These are phyloP conservation scores for Melikaiella ostensackeni DNA, from an alignment of 2,888 invertebrate species.

Conservation along the genomic window DNA sequence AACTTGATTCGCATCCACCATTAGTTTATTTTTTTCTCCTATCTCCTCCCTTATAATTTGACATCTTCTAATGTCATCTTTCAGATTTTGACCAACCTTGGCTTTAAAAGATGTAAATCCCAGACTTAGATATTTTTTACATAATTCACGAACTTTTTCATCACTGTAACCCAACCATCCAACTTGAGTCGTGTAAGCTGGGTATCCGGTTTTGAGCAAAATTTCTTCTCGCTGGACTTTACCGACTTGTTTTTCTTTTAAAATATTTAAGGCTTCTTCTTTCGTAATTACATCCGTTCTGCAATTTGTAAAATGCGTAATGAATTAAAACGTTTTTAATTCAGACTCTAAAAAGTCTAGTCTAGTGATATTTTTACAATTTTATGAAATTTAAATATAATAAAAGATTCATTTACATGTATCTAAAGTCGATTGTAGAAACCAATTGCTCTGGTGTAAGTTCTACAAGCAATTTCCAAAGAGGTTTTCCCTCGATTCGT, in stretches of 20 bases:
- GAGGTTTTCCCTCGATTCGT: slow-evolving; percentile 88
- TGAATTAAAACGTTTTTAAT: too few relatives aligned
- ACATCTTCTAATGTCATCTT: slow-evolving; percentile 87
- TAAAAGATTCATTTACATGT: slow-evolving; percentile 77
- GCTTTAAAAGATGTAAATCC: slow-evolving; percentile 93
- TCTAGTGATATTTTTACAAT: too few relatives aligned
- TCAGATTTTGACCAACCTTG: slow-evolving; percentile 90
- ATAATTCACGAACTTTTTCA: slow-evolving; percentile 84
- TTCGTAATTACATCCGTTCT: slow-evolving; percentile 90
- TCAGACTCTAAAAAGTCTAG: too few relatives aligned
- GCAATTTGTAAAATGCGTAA: slow-evolving; percentile 67
- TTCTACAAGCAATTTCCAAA: slow-evolving; percentile 91
- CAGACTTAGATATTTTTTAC: slow-evolving; percentile 84
- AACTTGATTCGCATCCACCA: slow-evolving; percentile 93
- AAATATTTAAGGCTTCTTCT: slow-evolving; percentile 87
- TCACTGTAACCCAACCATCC: slow-evolving; percentile 94
- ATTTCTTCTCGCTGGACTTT: slow-evolving; percentile 83
- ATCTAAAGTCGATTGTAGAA: slow-evolving; percentile 92
- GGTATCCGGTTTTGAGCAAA: slow-evolving; percentile 85
- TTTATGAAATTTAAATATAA: neutral
- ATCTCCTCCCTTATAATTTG: slow-evolving; percentile 86
- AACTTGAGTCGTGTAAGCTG: slow-evolving; percentile 92
- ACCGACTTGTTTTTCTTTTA: slow-evolving; percentile 80
- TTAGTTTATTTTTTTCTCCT: slow-evolving; percentile 87
- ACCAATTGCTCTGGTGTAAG: slow-evolving; percentile 91